Conservation (phyloP, 2,888 invertebrate species). For the Hypsopygia costalis region DNA sequence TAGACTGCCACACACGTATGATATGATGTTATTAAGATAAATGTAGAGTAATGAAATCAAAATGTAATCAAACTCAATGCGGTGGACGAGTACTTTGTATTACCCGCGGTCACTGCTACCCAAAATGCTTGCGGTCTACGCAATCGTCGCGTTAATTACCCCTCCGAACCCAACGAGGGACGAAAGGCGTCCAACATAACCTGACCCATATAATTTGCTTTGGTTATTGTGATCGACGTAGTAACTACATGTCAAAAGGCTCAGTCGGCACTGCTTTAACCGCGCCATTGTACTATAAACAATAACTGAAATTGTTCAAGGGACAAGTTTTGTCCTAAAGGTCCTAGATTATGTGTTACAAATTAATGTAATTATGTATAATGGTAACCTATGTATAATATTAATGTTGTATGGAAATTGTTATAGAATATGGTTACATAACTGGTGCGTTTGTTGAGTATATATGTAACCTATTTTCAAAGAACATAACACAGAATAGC, state of each 20-base stretch:
- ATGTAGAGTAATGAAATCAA: conserved; percentile 12
- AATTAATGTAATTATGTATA: neutral
- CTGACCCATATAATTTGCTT: conserved; percentile 27
- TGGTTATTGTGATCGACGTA: conserved; percentile 12
- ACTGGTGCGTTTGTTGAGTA: no score
- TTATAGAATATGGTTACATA: no score
- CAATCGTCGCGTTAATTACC: conserved; percentile 35
- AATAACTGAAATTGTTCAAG: conserved; percentile 4
- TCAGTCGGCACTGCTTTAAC: conserved; percentile 3
- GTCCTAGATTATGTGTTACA: neutral
- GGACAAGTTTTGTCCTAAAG: neutral
- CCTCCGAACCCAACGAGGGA: conserved; percentile 19
- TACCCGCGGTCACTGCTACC: conserved; percentile 20
- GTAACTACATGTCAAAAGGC: conserved; percentile 10
- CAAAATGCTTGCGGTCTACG: conserved; percentile 26
- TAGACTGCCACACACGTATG: no score
- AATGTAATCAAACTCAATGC: conserved; percentile 13
- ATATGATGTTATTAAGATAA: neutral
- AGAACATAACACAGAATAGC: no score
- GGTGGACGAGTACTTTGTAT: conserved; percentile 12
- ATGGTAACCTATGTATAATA: neutral
- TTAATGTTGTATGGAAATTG: no score
- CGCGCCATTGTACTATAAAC: conserved; percentile 5
- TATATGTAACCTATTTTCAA: no score
- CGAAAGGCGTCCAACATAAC: conserved; percentile 25